Base-by-base conservation (phyloP, 1,140 invertebrate genomes). In the Lepidurus packardi region DNA sequence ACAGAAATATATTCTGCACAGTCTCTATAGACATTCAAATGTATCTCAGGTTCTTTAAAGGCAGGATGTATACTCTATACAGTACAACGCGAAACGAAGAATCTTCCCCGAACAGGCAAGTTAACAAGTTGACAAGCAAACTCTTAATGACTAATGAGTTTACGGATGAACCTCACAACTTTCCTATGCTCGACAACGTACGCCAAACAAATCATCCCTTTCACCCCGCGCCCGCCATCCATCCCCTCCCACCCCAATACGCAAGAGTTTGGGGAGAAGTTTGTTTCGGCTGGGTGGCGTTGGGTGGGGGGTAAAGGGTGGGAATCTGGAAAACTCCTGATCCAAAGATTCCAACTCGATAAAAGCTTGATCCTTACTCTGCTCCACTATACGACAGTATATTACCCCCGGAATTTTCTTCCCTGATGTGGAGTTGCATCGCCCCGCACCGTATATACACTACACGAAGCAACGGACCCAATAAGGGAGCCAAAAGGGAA, bases 131-230 rank as follows among this genome's bases (percentile, higher is more conserved):
- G 53, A 65, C 53, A 65, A 65, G 53, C 53, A 16, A 65, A 65
- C 9, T 65, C 53, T 65, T 65, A 65, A 65, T 65, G 53, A 65
- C 53, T 65, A 65, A 65, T 65, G 53, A 65, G 53, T 65, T 65
- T 65, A 65, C 53, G 21, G 53, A 65, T 65, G 53, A 65, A 21
- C 53, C 53, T n/a, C 53, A 65, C 53, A 65, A 65, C 16, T 65
- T 65, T 47, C 34, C 34, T 34, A 34, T 34, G 34, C 34, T 4
- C 34, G 34, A 34, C 34, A 34, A 34, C 34, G 34, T 34, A 34
- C 34, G 34, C 34, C 34, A 34, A 34, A 34, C 34, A 34, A 34
- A 34, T 34, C 34, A 34, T 34, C 34, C 34, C 34, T 34, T 34
- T 34, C 1, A 34, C 34, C 34, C 34, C 25, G 25, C 25, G 25